phyloP scores from a whole-genome alignment of 2,797 vertebrate species.

The Varecia variegata region DNA sequence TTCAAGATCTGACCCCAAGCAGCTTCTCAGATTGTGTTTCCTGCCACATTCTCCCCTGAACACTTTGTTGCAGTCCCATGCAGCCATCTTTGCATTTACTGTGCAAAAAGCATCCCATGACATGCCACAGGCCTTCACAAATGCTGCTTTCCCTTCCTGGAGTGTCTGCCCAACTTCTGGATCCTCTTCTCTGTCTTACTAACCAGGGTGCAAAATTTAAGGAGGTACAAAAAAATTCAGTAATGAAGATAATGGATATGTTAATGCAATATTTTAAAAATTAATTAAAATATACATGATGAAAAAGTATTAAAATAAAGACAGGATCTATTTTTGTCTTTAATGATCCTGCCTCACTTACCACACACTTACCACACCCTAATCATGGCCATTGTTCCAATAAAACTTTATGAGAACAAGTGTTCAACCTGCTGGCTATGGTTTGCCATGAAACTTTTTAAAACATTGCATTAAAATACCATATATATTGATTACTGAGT shows the following conservation, averaged over 20 bases:
- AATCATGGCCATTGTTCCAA: neutral
- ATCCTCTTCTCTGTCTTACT: neutral
- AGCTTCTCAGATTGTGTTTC: neutral
- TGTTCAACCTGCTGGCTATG: neutral
- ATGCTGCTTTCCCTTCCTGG: neutral
- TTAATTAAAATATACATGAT: neutral
- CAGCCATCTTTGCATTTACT: neutral
- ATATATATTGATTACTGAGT: neutral
- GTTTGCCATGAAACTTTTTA: neutral
- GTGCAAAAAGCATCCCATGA: too few relatives aligned
- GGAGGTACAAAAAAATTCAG: neutral
- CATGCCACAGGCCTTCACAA: neutral
- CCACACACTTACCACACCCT: neutral
- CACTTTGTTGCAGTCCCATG: accelerated
- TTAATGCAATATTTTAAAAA: neutral
- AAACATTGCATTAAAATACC: neutral
- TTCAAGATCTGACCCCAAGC: neutral
- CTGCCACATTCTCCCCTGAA: neutral
- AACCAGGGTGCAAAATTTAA: neutral
- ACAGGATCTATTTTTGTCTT: neutral
- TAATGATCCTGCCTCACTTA: neutral
- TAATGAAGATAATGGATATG: neutral
- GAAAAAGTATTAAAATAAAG: neutral
- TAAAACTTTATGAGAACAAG: neutral
- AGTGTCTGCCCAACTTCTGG: neutral